phyloP scores from a whole-genome alignment of 2,113 vertebrate genomes.

The Brachyhypopomus gauderio region DNA sequence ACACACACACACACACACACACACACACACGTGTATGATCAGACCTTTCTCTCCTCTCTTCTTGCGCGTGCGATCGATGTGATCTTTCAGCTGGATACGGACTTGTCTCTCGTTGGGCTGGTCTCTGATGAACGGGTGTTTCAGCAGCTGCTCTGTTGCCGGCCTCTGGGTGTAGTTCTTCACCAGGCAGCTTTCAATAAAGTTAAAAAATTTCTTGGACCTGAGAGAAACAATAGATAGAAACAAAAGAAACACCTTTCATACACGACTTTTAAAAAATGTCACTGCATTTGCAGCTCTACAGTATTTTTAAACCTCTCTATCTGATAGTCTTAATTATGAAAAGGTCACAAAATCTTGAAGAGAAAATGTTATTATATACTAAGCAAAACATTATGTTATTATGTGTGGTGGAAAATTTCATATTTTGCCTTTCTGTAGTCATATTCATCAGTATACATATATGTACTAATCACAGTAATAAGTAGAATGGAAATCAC shows the following conservation, averaged over 20 bases:
- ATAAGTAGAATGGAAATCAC: too few species aligned
- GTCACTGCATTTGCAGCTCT: not conserved
- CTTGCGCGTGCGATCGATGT: conserved; percentile 98
- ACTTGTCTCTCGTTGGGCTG: conserved; percentile 99
- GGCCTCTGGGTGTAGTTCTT: conserved; percentile 98
- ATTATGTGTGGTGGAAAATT: too few species aligned
- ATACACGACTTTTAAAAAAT: not conserved
- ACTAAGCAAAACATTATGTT: too few species aligned
- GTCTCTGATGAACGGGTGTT: conserved; percentile 97
- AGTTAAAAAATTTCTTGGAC: conserved; percentile 99
- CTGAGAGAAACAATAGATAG: conserved; percentile 64
- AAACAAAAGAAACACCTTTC: not conserved
- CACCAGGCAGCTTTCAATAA: conserved; percentile 97
- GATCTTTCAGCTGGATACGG: conserved; percentile 98
- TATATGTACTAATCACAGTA: too few species aligned
- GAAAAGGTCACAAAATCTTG: too few species aligned
- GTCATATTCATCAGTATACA: too few species aligned
- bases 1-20: not conserved
- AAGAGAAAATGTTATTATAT: too few species aligned
- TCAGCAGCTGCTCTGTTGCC: conserved; percentile 94
- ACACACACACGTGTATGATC: not conserved
- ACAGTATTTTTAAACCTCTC: too few species aligned
- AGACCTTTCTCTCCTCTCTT: conserved; percentile 98
- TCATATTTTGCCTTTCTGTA: too few species aligned
- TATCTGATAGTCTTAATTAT: too few species aligned